These are phyloP conservation scores for Leucosticte australis DNA, from an alignment of 2,113 vertebrate species.

Conservation along the genomic window DNA sequence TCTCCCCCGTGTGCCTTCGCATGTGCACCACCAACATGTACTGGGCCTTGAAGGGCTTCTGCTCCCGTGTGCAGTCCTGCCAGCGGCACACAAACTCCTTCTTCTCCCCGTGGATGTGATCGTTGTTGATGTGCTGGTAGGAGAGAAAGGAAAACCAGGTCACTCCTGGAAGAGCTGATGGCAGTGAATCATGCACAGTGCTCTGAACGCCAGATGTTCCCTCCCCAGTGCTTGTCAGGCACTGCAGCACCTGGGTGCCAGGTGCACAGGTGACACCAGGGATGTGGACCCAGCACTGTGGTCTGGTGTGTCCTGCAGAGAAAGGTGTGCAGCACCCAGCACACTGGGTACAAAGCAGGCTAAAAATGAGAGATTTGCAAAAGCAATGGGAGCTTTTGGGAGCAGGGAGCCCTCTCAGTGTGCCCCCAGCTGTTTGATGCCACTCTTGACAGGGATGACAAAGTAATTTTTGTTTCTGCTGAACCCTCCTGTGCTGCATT, in stretches of 20 bases:
- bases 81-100: conserved; percentile 99
- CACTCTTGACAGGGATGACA: background rate
- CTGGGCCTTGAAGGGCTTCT: conserved; percentile 99
- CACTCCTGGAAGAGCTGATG: conserved; percentile 1
- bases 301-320: background rate
- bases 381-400: background rate
- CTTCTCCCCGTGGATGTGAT: conserved; percentile 98
- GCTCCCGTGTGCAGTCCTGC: conserved; percentile 93
- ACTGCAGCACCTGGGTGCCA: background rate
- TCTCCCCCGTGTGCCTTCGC: conserved; percentile 95
- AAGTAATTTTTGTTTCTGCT: background rate
- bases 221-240: background rate
- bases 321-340: background rate
- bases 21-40: conserved; percentile 99
- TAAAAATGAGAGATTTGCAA: background rate
- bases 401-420: background rate
- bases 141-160: conserved; percentile 16
- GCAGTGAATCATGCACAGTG: rapidly evolving
- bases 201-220: background rate
- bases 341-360: background rate
- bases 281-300: background rate
- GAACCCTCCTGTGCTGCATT: background rate
- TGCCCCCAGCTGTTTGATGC: background rate
- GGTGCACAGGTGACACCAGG: background rate
- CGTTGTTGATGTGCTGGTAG: conserved; percentile 95